Evolutionary conservation across 1,140 invertebrate species (phyloP).

Genomic region (Phocides pigmalion): DNA sequence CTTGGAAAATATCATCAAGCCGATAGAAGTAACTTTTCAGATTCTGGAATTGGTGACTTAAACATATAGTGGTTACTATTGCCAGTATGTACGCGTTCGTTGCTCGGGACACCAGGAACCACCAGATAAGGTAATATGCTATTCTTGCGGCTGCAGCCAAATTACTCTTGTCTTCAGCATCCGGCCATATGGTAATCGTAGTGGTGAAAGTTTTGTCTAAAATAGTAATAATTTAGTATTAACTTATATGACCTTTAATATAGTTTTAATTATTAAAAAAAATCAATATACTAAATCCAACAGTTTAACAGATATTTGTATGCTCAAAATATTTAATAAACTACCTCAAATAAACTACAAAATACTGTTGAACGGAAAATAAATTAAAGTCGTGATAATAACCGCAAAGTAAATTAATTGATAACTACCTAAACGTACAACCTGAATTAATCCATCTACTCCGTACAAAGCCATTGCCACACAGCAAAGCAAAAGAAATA

Average conservation of each 20-base stretch:
- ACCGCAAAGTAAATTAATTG: no score
- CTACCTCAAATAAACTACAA: no score
- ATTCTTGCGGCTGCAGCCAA: slow-evolving; percentile 43
- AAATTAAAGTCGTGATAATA: no score
- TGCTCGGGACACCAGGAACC: slow-evolving; percentile 49
- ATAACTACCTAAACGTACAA: slow-evolving; percentile 33
- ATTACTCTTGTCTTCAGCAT: slow-evolving; percentile 43
- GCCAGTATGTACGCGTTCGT: slow-evolving; percentile 46
- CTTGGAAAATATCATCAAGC: slow-evolving; percentile 50
- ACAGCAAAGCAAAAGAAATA: slow-evolving; percentile 25
- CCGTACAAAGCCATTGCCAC: slow-evolving; percentile 45
- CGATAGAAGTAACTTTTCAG: slow-evolving; percentile 56
- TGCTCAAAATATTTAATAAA: no score
- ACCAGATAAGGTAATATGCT: slow-evolving; percentile 54
- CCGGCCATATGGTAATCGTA: slow-evolving; percentile 55
- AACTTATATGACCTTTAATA: no score
- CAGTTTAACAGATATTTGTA: no score
- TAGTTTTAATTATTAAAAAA: no score
- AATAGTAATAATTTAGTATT: slow-evolving; percentile 27
- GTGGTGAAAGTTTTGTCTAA: slow-evolving; percentile 56
- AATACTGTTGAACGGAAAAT: no score
- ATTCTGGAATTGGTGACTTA: slow-evolving; percentile 57
- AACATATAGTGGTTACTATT: slow-evolving; percentile 44
- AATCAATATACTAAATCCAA: no score
- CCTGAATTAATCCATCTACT: slow-evolving; percentile 37